Percentiles rank a stretch among this genome's conserved stretches.
phyloP scores from a whole-genome alignment of 2,113 vertebrate genomes.

The Vimba vimba region DNA sequence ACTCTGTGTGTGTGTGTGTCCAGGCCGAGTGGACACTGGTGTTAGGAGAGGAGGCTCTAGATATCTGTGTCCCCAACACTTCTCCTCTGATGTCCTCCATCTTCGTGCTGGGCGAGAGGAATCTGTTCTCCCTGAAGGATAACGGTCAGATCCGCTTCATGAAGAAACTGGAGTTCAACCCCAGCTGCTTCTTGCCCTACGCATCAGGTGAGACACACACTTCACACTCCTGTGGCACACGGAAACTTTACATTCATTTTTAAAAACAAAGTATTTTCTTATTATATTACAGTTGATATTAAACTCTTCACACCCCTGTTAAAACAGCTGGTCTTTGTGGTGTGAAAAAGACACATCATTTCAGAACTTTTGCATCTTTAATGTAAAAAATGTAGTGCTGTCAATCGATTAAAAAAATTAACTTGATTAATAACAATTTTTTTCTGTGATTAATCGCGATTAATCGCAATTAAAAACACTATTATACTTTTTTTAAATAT shows the following conservation, averaged over 20 bases:
- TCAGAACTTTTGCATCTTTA: no score
- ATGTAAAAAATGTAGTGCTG: no score
- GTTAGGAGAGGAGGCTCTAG: constrained; percentile 92
- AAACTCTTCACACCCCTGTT: no score
- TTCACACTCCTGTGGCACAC: not conserved
- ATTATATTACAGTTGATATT: no score
- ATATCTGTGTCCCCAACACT: constrained; percentile 83
- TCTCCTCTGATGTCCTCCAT: constrained; percentile 82
- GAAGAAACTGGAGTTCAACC: constrained; percentile 96
- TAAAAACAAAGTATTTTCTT: not conserved
- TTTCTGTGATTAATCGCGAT: no score
- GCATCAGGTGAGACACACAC: constrained; percentile 76
- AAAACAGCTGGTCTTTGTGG: no score
- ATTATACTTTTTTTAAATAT: no score
- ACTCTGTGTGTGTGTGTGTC: constrained; percentile 38
- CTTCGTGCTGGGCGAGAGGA: constrained; percentile 93
- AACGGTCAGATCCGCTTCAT: constrained; percentile 96
- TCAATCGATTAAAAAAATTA: no score
- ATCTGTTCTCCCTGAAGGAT: constrained; percentile 93
- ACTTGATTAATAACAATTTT: no score
- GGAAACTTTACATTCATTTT: not conserved
- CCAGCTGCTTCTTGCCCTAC: constrained; percentile 95
- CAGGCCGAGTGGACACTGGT: constrained; percentile 94
- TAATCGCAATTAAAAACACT: no score
- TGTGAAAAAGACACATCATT: no score